These are phyloP conservation scores for Spinus olivaceus DNA, from an alignment of 2,797 vertebrate species.

Conservation along the genomic window DNA sequence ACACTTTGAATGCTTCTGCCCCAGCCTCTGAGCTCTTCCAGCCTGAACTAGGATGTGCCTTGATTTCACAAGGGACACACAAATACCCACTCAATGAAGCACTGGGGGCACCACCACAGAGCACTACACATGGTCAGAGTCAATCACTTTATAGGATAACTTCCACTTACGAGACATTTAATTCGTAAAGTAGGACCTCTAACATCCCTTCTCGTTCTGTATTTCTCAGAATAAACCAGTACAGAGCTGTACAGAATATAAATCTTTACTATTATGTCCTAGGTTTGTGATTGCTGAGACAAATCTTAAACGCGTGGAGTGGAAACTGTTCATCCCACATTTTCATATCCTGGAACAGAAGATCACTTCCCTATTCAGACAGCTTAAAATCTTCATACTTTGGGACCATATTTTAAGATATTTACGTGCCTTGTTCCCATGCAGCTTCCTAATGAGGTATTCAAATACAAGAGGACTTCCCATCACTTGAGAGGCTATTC, in stretches of 20 bases:
- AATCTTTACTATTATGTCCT: not conserved
- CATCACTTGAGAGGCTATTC: not conserved
- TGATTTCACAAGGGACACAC: not conserved
- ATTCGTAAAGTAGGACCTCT: not conserved
- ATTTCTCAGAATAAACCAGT: not conserved
- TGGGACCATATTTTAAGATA: not conserved
- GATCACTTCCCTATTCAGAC: not conserved
- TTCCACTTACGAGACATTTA: not conserved
- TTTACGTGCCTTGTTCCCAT: not conserved
- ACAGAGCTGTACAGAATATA: rapidly evolving
- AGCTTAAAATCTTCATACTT: not conserved
- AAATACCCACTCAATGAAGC: not conserved
- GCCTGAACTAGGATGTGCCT: not conserved
- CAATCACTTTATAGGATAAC: not conserved
- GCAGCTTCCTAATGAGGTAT: not conserved
- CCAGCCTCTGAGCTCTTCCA: not conserved
- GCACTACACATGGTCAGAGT: not conserved
- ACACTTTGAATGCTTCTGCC: not conserved
- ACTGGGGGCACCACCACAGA: rapidly evolving
- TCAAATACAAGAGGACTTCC: not conserved
- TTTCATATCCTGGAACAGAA: not conserved
- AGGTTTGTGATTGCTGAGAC: not conserved
- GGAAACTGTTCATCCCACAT: not conserved
- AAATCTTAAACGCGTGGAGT: not conserved
- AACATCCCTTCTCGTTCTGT: not conserved